Percentiles rank a stretch among this genome's conserved stretches.
Evolutionary conservation across 2,888 invertebrate genomes (phyloP).

Genomic region (Tetrapedia diversipes): DNA sequence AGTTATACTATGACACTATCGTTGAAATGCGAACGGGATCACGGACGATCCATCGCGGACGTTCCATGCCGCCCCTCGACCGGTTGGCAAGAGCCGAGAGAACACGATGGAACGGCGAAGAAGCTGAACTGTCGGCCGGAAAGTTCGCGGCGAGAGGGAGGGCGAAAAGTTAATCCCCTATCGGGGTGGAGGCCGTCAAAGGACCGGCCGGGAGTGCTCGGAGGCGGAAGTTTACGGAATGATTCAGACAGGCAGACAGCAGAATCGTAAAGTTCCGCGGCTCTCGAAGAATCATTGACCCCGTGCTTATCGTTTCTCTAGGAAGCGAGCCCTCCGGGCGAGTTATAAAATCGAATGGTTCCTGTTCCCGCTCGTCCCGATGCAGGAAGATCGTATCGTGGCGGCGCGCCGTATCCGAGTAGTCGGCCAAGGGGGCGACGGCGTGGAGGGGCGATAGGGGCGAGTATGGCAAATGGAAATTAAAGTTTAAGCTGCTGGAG

Average conservation of each 20-base stretch:
- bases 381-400: constrained; percentile 54
- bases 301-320: constrained; percentile 59
- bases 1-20: no score
- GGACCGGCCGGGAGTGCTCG: constrained; percentile 17
- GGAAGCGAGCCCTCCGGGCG: constrained; percentile 48
- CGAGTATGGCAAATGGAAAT: constrained; percentile 59
- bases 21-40: background rate
- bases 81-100: constrained; percentile 20
- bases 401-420: constrained; percentile 32
- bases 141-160: constrained; percentile 2
- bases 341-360: constrained; percentile 65
- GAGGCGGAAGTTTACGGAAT: constrained; percentile 54
- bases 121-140: constrained; percentile 23
- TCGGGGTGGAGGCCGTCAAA: constrained; percentile 42
- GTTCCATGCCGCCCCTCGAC: background rate
- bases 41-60: background rate
- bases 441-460: constrained; percentile 10
- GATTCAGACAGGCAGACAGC: constrained; percentile 58
- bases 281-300: constrained; percentile 61
- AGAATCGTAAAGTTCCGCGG: constrained; percentile 57
- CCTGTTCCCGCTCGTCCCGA: constrained; percentile 43
- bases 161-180: constrained; percentile 55
- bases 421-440: no score
- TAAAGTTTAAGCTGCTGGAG: constrained; percentile 57
- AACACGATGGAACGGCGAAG: constrained; percentile 24